phyloP scores from a whole-genome alignment of 2,113 vertebrate genomes.

The Poecile atricapillus region DNA sequence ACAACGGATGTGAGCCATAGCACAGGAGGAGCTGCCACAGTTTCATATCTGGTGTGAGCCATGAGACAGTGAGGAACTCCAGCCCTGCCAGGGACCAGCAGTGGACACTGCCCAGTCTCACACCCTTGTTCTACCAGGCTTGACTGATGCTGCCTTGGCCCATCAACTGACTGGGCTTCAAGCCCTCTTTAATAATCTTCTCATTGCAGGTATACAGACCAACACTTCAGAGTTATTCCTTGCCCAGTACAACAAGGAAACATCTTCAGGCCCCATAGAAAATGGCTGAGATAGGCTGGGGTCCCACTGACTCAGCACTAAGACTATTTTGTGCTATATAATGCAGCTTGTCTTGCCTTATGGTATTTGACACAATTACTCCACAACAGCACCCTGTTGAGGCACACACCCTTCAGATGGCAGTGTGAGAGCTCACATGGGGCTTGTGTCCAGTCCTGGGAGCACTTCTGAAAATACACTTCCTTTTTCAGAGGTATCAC shows the following conservation, averaged over 20 bases:
- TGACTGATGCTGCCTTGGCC: background rate
- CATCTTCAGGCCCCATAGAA: background rate
- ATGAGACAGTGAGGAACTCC: background rate
- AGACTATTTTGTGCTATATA: background rate
- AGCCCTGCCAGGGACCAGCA: background rate
- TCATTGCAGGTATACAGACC: background rate
- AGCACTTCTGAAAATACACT: background rate
- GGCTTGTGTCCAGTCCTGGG: background rate
- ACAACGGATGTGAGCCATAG: background rate
- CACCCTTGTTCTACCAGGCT: background rate
- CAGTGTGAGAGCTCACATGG: background rate
- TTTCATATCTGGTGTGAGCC: background rate
- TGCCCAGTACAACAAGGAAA: background rate
- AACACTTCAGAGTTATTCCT: background rate
- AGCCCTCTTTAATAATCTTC: background rate
- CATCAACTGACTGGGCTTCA: background rate
- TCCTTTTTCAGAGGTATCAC: background rate
- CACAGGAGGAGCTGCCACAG: background rate
- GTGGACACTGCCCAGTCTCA: background rate
- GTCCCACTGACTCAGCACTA: background rate
- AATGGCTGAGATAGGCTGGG: background rate
- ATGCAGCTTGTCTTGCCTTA: background rate
- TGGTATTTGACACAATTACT: background rate
- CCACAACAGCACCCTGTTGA: background rate
- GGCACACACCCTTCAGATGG: constrained; percentile 31